A percentile compares a stretch with the other conserved stretches of the same genome.
These are phyloP conservation scores for Apis mellifera DNA, from an alignment of 1,140 invertebrate genomes.

Conservation along the genomic window Amel_HAv3.1 CM009938.2:6342001-6342500, in stretches of 20 bases:
- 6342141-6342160: neutral
- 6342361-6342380: neutral
- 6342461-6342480: conserved; percentile 27
- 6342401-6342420: neutral
- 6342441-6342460: neutral
- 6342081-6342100: conserved; percentile 16
- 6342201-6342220: conserved; percentile 37
- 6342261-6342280: conserved; percentile 66
- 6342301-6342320: conserved; percentile 55
- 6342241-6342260: conserved; percentile 58
- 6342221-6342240: conserved; percentile 30
- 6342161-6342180: neutral
- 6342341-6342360: conserved; percentile 51
- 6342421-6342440: no score
- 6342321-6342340: conserved; percentile 60
- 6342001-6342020: neutral
- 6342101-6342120: neutral
- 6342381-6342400: neutral
- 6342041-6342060: neutral
- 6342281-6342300: conserved; percentile 60
- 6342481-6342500: conserved; percentile 40
- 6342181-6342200: conserved; percentile 32
- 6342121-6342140: neutral
- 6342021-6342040: neutral
- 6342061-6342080: neutral